Conservation (phyloP, 2,797 vertebrate genomes). For the Florisuga fusca region DNA sequence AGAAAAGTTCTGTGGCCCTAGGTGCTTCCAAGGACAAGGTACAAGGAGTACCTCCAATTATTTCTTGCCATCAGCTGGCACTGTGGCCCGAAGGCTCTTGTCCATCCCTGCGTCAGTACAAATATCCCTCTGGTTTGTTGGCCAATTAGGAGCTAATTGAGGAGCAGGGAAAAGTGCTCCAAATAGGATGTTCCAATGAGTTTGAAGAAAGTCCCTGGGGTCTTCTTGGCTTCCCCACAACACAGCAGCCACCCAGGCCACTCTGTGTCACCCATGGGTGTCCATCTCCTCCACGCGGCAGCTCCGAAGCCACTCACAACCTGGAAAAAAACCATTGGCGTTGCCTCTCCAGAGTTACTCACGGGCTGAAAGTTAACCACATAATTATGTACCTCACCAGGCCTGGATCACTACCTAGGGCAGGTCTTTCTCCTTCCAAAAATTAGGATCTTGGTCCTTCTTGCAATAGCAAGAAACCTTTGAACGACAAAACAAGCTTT, state of each 20-base stretch:
- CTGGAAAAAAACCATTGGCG: fast-evolving
- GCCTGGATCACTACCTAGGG: background rate
- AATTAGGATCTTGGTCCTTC: background rate
- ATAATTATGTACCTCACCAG: background rate
- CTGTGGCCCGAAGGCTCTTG: background rate
- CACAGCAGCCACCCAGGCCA: background rate
- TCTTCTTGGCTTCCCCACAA: background rate
- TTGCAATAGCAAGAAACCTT: background rate
- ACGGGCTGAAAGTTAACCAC: background rate
- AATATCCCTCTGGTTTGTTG: background rate
- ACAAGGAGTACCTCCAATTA: background rate
- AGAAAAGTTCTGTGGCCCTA: fast-evolving
- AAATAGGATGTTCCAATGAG: background rate
- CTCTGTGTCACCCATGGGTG: fast-evolving
- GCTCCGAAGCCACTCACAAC: fast-evolving
- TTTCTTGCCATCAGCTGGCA: background rate
- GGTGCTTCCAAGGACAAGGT: background rate
- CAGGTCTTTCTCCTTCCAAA: background rate
- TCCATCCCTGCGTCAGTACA: fast-evolving
- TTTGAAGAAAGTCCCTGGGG: background rate
- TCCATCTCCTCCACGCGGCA: background rate
- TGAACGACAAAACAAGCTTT: background rate
- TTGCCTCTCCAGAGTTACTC: background rate
- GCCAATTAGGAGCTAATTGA: background rate
- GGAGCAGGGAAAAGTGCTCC: background rate